Conservation (phyloP, 2,113 vertebrate genomes). For the Tragelaphus strepsiceros region DNA sequence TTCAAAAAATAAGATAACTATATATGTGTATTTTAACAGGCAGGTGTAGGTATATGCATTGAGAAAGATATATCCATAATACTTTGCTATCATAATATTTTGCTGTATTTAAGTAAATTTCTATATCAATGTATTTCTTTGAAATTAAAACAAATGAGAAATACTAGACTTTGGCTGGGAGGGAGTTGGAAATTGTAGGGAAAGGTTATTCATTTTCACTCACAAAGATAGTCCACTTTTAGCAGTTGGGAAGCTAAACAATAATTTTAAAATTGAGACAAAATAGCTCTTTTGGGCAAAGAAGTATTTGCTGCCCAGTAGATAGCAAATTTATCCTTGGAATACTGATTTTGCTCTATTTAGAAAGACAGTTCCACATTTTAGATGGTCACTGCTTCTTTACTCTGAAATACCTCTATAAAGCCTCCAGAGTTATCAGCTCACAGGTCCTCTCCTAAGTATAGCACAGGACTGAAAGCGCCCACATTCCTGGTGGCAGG, state of each 20-base stretch:
- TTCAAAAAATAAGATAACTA: background rate
- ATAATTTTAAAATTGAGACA: background rate
- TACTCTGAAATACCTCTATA: background rate
- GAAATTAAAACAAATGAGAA: background rate
- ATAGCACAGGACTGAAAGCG: background rate
- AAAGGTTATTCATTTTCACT: background rate
- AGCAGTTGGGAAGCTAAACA: background rate
- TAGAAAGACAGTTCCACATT: background rate
- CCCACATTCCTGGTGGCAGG: background rate
- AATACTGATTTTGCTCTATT: background rate
- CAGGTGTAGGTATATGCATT: background rate
- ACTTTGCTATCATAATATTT: background rate
- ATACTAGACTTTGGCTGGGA: background rate
- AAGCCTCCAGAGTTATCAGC: background rate
- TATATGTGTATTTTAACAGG: background rate
- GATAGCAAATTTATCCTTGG: background rate
- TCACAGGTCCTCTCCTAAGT: background rate
- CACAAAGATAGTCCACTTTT: background rate
- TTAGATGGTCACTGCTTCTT: background rate
- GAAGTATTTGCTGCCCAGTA: background rate
- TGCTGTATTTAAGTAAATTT: background rate
- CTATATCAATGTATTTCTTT: background rate
- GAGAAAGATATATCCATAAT: background rate
- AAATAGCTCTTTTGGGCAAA: background rate
- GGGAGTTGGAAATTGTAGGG: background rate